Evolutionary conservation across 2,797 vertebrate genomes (phyloP).

Genomic region (Glyptemys insculpta): DNA sequence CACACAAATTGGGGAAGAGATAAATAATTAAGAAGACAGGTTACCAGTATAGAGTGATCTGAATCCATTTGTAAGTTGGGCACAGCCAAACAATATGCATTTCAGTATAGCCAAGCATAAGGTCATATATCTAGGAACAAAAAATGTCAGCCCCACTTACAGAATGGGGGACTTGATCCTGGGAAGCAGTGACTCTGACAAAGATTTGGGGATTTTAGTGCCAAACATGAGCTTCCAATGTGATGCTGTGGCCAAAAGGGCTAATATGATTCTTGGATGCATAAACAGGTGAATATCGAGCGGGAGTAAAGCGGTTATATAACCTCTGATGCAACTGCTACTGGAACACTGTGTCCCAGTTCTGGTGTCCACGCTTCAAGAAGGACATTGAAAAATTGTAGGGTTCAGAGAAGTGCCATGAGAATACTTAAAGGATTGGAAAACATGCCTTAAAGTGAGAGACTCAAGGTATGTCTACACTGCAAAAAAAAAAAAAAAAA

Average conservation of each 20-base stretch:
- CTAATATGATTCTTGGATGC: not conserved
- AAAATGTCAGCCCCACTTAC: not conserved
- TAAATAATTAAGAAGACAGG: not conserved
- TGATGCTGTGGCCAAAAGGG: not conserved
- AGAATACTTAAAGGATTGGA: not conserved
- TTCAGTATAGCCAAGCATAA: not conserved
- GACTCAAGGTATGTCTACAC: not conserved
- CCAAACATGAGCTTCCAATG: not conserved
- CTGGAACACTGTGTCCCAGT: not conserved
- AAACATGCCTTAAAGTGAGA: not conserved
- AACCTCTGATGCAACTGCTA: too few species aligned
- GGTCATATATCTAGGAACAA: not conserved
- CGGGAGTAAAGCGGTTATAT: not conserved
- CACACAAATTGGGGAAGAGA: not conserved
- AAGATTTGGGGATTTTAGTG: not conserved
- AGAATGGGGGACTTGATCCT: not conserved
- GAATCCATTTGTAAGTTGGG: not conserved
- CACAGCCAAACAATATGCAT: not conserved
- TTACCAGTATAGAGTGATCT: not conserved
- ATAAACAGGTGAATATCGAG: not conserved
- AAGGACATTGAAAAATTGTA: not conserved
- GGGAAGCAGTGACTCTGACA: not conserved
- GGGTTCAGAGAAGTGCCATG: not conserved
- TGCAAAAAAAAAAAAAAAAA: not conserved
- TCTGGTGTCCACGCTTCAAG: not conserved